Evolutionary conservation across 2,797 vertebrate species (phyloP), one percentile per base, ranked within the genome.

Genomic region (Gymnocypris eckloni): DNA sequence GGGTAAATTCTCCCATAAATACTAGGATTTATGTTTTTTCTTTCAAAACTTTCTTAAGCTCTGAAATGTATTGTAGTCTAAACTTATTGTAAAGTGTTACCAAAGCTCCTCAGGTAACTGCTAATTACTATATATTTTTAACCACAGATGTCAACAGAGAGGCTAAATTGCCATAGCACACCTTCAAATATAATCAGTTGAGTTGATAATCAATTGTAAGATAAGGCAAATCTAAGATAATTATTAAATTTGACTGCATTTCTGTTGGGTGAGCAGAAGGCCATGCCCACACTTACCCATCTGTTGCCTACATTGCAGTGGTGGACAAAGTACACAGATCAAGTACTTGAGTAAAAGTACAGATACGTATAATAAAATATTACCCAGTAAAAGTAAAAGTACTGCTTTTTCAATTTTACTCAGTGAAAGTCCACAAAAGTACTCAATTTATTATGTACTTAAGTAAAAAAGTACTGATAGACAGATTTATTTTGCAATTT

Each of bases 291-390:
- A 9, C 48, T 33, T 76, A 10, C 48, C 73, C 72, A 76, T 37
- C 48, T 76, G 54, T 78, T 78, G 76, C 22, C 37, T 43, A 41
- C 12, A n/a, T n/a, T n/a, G n/a, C n/a, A n/a, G n/a, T n/a, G n/a
- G n/a, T n/a, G n/a, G n/a, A n/a, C n/a, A n/a, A n/a, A n/a, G n/a
- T n/a, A n/a, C n/a, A n/a, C n/a, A n/a, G n/a, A n/a, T n/a, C n/a
- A n/a, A n/a, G n/a, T n/a, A n/a, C n/a, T n/a, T n/a, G n/a, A n/a
- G n/a, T n/a, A n/a, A n/a, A n/a, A n/a, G n/a, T n/a, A n/a, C n/a
- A n/a, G n/a, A n/a, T n/a, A n/a, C n/a, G n/a, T n/a, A n/a, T n/a
- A n/a, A n/a, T n/a, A n/a, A n/a, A n/a, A n/a, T n/a, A n/a, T n/a
- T n/a, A n/a, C n/a, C n/a, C n/a, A n/a, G n/a, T n/a, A n/a, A n/a